Conservation (phyloP, 2,888 invertebrate species). For the Chrysolina oricalcia region DNA sequence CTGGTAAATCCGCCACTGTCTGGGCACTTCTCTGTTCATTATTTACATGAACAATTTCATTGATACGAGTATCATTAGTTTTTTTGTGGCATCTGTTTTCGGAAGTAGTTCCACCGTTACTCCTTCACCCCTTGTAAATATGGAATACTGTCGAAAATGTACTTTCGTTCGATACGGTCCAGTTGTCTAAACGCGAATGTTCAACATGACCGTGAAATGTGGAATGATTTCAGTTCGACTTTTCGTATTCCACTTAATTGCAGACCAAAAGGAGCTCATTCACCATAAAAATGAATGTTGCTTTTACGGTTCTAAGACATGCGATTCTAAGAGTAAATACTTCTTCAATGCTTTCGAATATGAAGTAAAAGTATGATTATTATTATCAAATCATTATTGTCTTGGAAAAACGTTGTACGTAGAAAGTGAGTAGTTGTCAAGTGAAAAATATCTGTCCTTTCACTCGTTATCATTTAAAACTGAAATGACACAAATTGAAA, state of each 20-base stretch:
- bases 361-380: constrained; percentile 5
- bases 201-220: background rate
- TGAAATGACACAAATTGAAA: no score
- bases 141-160: background rate
- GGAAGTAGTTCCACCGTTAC: no score
- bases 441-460: no score
- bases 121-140: background rate
- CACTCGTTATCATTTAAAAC: no score
- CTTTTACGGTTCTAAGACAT: constrained; percentile 7
- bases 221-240: background rate
- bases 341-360: background rate
- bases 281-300: constrained; percentile 1
- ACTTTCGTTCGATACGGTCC: background rate
- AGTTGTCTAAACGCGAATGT: background rate
- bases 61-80: no score
- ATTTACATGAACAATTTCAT: no score
- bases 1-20: no score
- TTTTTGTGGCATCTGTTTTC: no score
- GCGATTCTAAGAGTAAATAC: background rate
- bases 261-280: background rate
- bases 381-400: background rate
- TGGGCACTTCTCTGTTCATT: no score
- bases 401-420: background rate
- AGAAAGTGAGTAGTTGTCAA: no score
- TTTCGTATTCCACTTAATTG: background rate